Evolutionary conservation across 1,140 invertebrate species (phyloP).

Genomic region (Euborellia annulipes): DNA sequence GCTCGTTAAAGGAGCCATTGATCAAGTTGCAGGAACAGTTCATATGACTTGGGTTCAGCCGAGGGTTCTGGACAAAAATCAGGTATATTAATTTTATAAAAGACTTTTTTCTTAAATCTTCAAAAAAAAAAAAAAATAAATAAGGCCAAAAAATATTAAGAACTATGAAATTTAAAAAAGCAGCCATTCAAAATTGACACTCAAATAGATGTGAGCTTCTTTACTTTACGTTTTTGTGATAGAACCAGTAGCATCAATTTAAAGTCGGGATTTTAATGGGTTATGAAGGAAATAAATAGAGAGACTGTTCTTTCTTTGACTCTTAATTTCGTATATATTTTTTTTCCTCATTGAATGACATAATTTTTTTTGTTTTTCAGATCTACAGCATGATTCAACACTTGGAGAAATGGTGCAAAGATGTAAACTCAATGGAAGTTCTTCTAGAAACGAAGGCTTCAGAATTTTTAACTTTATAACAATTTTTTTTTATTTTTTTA

Average conservation of each 20-base stretch:
- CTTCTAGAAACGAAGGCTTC: slow-evolving; percentile 64
- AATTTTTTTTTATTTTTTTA: neutral
- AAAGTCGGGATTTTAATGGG: too few species aligned
- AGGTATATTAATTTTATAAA: slow-evolving; percentile 28
- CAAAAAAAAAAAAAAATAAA: neutral
- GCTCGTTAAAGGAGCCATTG: slow-evolving; percentile 85
- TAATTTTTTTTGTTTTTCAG: slow-evolving; percentile 32
- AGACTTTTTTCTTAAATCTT: neutral
- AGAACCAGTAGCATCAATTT: too few species aligned
- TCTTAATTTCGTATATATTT: too few species aligned
- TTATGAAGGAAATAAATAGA: too few species aligned
- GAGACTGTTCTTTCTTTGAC: too few species aligned
- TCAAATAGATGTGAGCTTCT: neutral
- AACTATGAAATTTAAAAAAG: neutral
- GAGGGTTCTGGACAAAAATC: slow-evolving; percentile 59
- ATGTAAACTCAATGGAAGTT: slow-evolving; percentile 65
- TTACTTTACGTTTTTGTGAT: neutral
- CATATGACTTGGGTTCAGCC: slow-evolving; percentile 87
- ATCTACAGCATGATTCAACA: slow-evolving; percentile 63
- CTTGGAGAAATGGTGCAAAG: slow-evolving; percentile 64
- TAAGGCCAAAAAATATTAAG: neutral
- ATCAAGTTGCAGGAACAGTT: slow-evolving; percentile 73
- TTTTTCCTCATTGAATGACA: too few species aligned
- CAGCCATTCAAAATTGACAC: neutral
- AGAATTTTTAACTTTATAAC: slow-evolving; percentile 63